Conservation (phyloP, 1,140 invertebrate genomes). For the Manduca sexta region DNA sequence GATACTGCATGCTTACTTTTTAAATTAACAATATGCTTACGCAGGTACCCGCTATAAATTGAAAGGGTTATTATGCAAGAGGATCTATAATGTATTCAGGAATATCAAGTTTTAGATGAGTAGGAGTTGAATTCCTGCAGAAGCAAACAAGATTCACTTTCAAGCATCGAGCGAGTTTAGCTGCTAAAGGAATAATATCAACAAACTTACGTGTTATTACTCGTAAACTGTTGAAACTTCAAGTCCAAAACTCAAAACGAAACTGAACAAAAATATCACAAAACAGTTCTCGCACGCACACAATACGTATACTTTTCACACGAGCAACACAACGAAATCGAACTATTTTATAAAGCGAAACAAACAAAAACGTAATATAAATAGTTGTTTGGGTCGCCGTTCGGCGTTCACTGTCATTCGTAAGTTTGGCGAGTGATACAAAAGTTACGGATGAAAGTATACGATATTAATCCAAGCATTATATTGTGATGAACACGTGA, state of each 20-base stretch:
- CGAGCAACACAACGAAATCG: slow-evolving; percentile 40
- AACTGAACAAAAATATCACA: slow-evolving; percentile 53
- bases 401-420: slow-evolving; percentile 17
- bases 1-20: no score
- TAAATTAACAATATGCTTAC: no score
- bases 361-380: slow-evolving; percentile 27
- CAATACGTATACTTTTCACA: slow-evolving; percentile 54
- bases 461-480: slow-evolving; percentile 50
- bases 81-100: no score
- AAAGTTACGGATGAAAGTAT: slow-evolving; percentile 46
- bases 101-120: background rate
- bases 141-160: no score
- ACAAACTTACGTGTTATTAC: background rate
- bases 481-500: slow-evolving; percentile 34
- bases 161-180: no score
- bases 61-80: no score
- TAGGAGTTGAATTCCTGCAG: background rate
- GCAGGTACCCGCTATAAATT: no score
- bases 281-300: slow-evolving; percentile 46
- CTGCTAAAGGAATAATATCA: background rate
- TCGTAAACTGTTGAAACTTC: slow-evolving; percentile 5
- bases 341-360: slow-evolving; percentile 36
- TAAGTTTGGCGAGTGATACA: slow-evolving; percentile 44
- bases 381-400: slow-evolving; percentile 15
- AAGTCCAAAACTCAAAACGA: slow-evolving; percentile 41